Evolutionary conservation across 2,797 vertebrate genomes (phyloP), one percentile per base, ranked within the genome.

Genomic region (Microcaecilia unicolor): DNA sequence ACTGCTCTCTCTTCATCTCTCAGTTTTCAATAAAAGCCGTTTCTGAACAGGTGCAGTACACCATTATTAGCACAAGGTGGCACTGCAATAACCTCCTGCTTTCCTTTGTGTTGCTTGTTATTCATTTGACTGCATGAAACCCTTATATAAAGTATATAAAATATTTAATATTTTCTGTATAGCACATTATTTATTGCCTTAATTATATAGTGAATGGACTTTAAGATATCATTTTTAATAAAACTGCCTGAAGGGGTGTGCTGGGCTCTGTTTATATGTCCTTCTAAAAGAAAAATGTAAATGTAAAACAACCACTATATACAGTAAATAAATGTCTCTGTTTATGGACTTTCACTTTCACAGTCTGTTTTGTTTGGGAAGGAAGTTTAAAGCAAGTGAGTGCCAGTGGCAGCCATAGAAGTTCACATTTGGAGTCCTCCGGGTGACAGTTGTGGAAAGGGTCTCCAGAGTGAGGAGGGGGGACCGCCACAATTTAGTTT

Each of bases 381-480:
- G 22, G 18, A 4, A 18, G 9, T 5, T 18, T 12, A 4, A 18
- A 6, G 28, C 25, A 17, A 28, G 34, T 41, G 14, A 16, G 26
- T 28, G 31, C n/a, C n/a, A n/a, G n/a, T n/a, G 37, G 31, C 42
- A n/a, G n/a, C n/a, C n/a, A n/a, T n/a, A n/a, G n/a, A n/a, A n/a
- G n/a, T 48, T 42, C 40, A 50, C 58, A 47, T 36, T 49, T 48
- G 25, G 13, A 24, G 42, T 48, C 27, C 22, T n/a, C n/a, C n/a
- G n/a, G n/a, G n/a, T n/a, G n/a, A n/a, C n/a, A n/a, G n/a, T n/a
- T n/a, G n/a, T n/a, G n/a, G n/a, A n/a, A n/a, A n/a, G n/a, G n/a
- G n/a, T n/a, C n/a, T 18, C 28, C 11, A 15, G 40, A 30, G 35
- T 34, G n/a, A n/a, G n/a, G n/a, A n/a, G n/a, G n/a, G n/a, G n/a